These are phyloP conservation scores for Dichetophora obliterata DNA, from an alignment of 2,888 invertebrate species.

Conservation along the genomic window DNA sequence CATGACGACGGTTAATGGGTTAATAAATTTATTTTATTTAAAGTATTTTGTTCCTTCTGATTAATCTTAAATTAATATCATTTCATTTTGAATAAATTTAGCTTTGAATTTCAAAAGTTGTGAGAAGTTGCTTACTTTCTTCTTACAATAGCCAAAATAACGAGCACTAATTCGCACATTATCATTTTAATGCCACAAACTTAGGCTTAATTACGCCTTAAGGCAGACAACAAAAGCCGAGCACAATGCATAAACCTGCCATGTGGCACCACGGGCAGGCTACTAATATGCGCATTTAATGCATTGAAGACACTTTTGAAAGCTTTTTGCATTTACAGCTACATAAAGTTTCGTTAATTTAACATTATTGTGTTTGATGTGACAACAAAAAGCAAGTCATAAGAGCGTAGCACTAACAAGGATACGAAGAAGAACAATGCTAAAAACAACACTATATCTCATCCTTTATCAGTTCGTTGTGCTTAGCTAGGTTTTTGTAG, in stretches of 20 bases:
- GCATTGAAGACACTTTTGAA: conserved; percentile 1
- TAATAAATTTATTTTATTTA: too few species aligned
- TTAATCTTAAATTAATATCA: too few species aligned
- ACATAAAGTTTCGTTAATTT: conserved; percentile 26
- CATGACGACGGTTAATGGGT: too few species aligned
- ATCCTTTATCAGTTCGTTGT: not conserved
- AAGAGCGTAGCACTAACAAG: not conserved
- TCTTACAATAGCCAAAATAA: not conserved
- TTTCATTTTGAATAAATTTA: too few species aligned
- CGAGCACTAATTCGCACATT: conserved; percentile 7
- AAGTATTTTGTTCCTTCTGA: too few species aligned
- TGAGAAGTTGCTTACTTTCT: too few species aligned
- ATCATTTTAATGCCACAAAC: not conserved
- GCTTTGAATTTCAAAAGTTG: too few species aligned
- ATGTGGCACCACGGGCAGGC: not conserved
- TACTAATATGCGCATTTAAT: conserved; percentile 5
- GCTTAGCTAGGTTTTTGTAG: not conserved
- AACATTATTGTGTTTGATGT: conserved; percentile 11
- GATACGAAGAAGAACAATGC: not conserved
- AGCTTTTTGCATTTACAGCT: conserved; percentile 5
- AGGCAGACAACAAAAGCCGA: not conserved
- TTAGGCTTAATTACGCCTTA: not conserved
- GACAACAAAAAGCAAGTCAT: not conserved
- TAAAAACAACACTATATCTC: not conserved
- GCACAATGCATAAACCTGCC: not conserved